Evolutionary conservation across 2,113 vertebrate species (phyloP), one percentile per base, ranked within the genome.

Genomic region (Cyanocitta stelleri): DNA sequence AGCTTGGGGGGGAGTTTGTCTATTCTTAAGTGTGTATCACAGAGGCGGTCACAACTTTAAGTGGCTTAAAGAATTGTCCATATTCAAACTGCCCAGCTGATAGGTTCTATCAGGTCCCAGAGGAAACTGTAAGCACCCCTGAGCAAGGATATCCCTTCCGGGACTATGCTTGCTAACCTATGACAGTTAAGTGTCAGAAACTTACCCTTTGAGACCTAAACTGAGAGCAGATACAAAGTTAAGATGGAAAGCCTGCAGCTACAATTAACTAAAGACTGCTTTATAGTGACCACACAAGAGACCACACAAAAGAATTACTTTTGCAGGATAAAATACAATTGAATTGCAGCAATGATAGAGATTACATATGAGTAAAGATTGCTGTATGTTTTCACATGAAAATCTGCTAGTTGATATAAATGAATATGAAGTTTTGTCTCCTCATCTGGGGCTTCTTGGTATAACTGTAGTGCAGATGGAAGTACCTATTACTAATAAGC

Each of bases 321-420:
- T 24, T 44, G 6, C 35, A 33, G 46, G 15, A 75, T 32, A 68
- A 81, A 95, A 90, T 17, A 35, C 11, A 62, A 3, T 2, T 71
- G 23, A 89, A 55, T 85, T 89, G 30, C 22, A 87, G 12, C 37
- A 67, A 1, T 43, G 14, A 16, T 13, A 49, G 9, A 72, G 20
- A 16, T 56, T 82, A 54, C 1, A 0, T 49, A 7, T 35, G 8
- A 44, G 6, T 63, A 68, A 85, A 51, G 10, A n/a, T 16, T 41
- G 19, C 12, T 48, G 4, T 58, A 12, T 11, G 3, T 61, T 32
- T 83, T 41, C 46, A 15, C 0, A 0, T 64, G n/a, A 27, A 85
- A 85, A 76, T 52, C 23, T 44, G 30, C 7, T 13, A 29, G 13
- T 1, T 44, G 12, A 6, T 69, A 13, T 26, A 66, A 43, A 16